Conservation (phyloP, 2,113 vertebrate species). For the Poecilia latipinna region DNA sequence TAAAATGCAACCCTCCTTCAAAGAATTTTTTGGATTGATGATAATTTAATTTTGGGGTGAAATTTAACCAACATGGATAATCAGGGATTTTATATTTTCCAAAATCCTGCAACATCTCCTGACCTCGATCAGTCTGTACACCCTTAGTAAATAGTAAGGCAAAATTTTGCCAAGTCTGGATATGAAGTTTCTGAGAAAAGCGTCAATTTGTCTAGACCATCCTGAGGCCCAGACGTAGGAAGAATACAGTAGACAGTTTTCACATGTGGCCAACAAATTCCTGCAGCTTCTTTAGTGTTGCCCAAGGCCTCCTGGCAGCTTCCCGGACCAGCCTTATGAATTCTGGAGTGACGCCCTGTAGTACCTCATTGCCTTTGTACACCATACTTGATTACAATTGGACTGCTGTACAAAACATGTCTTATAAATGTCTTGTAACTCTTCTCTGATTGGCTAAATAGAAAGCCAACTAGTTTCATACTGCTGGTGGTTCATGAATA, state of each 20-base stretch:
- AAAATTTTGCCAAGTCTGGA: neutral
- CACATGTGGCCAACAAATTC: neutral
- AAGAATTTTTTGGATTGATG: too few relatives aligned
- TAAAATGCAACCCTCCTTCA: too few relatives aligned
- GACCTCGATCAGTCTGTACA: too few relatives aligned
- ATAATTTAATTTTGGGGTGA: too few relatives aligned
- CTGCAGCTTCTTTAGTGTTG: constrained; percentile 3
- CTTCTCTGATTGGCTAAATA: neutral
- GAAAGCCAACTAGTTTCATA: neutral
- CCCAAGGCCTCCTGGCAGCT: neutral
- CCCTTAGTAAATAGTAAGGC: neutral
- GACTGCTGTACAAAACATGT: neutral
- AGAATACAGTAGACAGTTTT: neutral
- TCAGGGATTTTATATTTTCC: too few relatives aligned
- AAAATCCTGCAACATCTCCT: neutral
- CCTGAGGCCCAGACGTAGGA: neutral
- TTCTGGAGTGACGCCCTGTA: neutral
- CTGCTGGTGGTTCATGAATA: neutral
- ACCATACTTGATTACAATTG: neutral
- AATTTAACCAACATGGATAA: too few relatives aligned
- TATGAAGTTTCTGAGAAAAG: neutral
- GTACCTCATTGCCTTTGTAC: neutral
- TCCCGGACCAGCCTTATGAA: neutral
- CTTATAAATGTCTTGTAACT: neutral
- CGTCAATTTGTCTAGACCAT: neutral